Percentiles rank a stretch among this genome's conserved stretches.
phyloP scores from a whole-genome alignment of 2,888 invertebrate genomes.

The Harmothoe impar region DNA sequence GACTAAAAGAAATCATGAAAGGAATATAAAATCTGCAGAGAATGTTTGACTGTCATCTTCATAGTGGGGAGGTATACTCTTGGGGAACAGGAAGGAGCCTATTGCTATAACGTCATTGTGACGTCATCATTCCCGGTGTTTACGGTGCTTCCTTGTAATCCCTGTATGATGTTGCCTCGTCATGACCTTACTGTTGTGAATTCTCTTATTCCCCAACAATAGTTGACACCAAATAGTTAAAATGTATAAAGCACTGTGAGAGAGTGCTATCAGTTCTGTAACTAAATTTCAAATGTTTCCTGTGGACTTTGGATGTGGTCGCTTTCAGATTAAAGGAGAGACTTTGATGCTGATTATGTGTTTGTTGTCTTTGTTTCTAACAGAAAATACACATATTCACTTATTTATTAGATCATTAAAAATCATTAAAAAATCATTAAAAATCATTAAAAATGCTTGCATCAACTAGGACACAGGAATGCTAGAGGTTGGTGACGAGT shows the following conservation, averaged over 20 bases:
- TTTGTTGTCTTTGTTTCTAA: not conserved
- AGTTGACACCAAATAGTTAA: not conserved
- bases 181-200: not conserved
- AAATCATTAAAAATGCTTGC: too few relatives aligned
- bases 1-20: not conserved
- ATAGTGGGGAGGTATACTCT: not conserved
- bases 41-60: not conserved
- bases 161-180: not conserved
- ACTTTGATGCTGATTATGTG: not conserved
- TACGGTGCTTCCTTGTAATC: not conserved
- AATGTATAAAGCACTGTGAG: not conserved
- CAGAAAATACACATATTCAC: not conserved
- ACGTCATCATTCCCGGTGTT: slow-evolving; percentile 35
- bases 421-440: too few relatives aligned
- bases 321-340: slow-evolving; percentile 15
- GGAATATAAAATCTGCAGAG: not conserved
- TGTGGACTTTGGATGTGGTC: not conserved
- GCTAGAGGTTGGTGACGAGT: too few relatives aligned
- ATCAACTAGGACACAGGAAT: too few relatives aligned
- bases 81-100: not conserved
- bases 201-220: not conserved
- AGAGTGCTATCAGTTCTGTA: not conserved
- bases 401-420: not conserved
- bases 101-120: slow-evolving; percentile 20
- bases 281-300: slow-evolving; percentile 12